Conservation (phyloP, 2,888 invertebrate species). For the Phalera bucephala region DNA sequence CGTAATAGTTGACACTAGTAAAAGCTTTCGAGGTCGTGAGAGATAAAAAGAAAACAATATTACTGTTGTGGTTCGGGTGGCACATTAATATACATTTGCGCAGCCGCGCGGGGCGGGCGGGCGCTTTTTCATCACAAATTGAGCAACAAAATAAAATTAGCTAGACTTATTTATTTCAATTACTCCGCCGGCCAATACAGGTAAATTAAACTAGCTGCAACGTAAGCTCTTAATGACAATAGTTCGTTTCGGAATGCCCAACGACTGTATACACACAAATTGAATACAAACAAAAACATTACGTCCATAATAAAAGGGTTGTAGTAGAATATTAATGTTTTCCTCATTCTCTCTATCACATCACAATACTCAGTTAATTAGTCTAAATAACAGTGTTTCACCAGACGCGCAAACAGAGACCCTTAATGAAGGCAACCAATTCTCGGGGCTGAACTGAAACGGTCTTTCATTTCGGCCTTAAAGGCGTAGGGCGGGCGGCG, state of each 20-base stretch:
- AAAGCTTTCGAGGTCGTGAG: slow-evolving; percentile 65
- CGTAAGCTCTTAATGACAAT: slow-evolving; percentile 19
- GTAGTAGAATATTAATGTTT: slow-evolving; percentile 53
- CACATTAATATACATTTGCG: slow-evolving; percentile 79
- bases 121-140: slow-evolving; percentile 66
- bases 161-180: slow-evolving; percentile 37
- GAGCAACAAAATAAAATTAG: slow-evolving; percentile 69
- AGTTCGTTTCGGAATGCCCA: slow-evolving; percentile 12
- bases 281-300: slow-evolving; percentile 40
- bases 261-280: slow-evolving; percentile 28
- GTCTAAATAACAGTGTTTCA: slow-evolving; percentile 75
- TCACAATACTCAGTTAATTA: slow-evolving; percentile 76
- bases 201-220: slow-evolving; percentile 25
- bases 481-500: slow-evolving; percentile 65
- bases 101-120: slow-evolving; percentile 31
- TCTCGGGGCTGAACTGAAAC: slow-evolving; percentile 64
- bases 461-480: slow-evolving; percentile 70
- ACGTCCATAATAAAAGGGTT: slow-evolving; percentile 37
- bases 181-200: slow-evolving; percentile 25
- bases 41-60: slow-evolving; percentile 77
- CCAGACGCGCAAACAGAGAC: slow-evolving; percentile 78
- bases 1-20: slow-evolving; percentile 71
- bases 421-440: slow-evolving; percentile 77
- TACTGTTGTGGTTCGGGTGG: slow-evolving; percentile 64
- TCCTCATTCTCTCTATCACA: slow-evolving; percentile 62